phyloP scores from a whole-genome alignment of 2,888 invertebrate genomes.

The Andrena bucephala region DNA sequence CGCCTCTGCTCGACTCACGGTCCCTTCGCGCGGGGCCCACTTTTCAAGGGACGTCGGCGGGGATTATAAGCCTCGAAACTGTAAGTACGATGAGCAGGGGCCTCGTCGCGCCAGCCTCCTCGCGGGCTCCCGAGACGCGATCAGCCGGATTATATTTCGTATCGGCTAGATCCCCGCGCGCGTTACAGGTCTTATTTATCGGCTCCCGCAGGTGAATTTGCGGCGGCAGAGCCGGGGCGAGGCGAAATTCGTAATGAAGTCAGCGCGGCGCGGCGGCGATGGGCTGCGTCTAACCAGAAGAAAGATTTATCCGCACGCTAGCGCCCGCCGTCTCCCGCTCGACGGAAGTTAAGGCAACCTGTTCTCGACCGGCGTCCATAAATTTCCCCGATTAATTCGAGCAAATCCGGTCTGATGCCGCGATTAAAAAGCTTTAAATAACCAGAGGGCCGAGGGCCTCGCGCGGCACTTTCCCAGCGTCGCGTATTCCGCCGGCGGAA shows the following conservation, averaged over 20 bases:
- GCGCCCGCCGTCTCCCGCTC: constrained; percentile 2
- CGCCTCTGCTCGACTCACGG: background rate
- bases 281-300: constrained; percentile 20
- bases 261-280: constrained; percentile 9
- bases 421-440: constrained; percentile 49
- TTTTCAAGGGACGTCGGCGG: constrained; percentile 33
- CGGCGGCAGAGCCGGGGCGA: background rate
- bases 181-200: constrained; percentile 29
- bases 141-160: constrained; percentile 29
- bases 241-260: constrained; percentile 42
- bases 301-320: constrained; percentile 32
- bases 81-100: constrained; percentile 42
- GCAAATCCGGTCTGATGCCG: constrained; percentile 35
- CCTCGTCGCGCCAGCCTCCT: constrained; percentile 4
- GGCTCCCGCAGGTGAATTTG: constrained; percentile 28
- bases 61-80: constrained; percentile 40
- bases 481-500: constrained; percentile 3
- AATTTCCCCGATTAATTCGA: constrained; percentile 58
- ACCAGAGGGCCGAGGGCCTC: background rate
- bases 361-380: constrained; percentile 44
- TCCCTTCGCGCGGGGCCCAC: constrained; percentile 34
- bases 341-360: constrained; percentile 47
- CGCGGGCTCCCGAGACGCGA: constrained; percentile 15
- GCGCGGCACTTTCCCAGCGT: background rate
- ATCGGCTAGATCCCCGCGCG: constrained; percentile 39